Evolutionary conservation across 2,113 vertebrate species (phyloP).

Genomic region (Cyrtonyx montezumae): DNA sequence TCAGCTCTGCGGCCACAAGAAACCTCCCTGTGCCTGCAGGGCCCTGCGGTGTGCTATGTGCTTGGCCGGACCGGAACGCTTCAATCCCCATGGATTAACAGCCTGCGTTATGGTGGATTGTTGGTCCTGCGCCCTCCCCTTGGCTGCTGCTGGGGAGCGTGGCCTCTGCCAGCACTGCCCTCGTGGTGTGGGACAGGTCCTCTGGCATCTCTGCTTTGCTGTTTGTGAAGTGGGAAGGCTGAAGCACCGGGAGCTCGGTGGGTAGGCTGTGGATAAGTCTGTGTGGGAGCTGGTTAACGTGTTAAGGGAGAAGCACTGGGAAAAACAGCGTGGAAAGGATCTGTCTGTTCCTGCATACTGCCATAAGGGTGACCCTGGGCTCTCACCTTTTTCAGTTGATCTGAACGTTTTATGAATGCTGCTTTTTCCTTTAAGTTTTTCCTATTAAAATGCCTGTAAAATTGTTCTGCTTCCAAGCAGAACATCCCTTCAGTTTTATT

Average conservation of each 20-base stretch:
- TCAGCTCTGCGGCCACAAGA: neutral
- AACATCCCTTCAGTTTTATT: neutral
- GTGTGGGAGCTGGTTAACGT: neutral
- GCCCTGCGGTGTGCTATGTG: neutral
- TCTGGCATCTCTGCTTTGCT: neutral
- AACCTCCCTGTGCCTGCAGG: neutral
- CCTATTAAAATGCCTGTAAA: neutral
- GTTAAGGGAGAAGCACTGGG: neutral
- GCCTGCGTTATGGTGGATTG: neutral
- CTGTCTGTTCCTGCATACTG: neutral
- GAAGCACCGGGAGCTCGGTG: neutral
- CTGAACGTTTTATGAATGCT: neutral
- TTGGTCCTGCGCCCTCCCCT: neutral
- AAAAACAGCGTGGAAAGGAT: neutral
- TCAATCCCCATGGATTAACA: neutral
- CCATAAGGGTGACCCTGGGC: neutral
- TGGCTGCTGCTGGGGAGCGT: neutral
- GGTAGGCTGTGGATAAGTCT: neutral
- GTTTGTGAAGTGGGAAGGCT: neutral
- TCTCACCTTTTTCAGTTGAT: neutral
- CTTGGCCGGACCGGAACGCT: neutral
- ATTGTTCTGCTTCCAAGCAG: neutral
- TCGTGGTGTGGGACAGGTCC: neutral
- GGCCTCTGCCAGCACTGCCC: rapidly evolving
- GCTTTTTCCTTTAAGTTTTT: neutral